These are phyloP conservation scores for Condylostylus longicornis DNA, from an alignment of 1,140 invertebrate genomes.

Conservation along the genomic window DNA sequence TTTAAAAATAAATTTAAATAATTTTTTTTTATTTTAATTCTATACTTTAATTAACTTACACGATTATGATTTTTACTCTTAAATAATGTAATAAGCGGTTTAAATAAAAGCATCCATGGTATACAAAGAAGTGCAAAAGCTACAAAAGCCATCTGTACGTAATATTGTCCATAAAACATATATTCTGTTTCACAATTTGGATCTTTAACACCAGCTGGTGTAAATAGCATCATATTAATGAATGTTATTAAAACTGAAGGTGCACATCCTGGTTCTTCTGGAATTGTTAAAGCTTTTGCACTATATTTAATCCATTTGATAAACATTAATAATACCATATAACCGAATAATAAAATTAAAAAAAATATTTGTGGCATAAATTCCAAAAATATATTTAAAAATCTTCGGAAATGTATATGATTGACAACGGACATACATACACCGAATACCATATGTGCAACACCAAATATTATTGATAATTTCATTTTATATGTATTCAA, in stretches of 20 bases:
- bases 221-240: slow-evolving; percentile 81
- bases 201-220: too few species aligned
- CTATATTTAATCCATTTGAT: slow-evolving; percentile 78
- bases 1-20: neutral
- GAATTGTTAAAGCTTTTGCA: slow-evolving; percentile 32
- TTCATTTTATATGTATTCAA: slow-evolving; percentile 99
- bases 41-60: neutral
- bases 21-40: neutral
- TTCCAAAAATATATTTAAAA: slow-evolving; percentile 70
- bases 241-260: slow-evolving; percentile 80
- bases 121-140: slow-evolving; percentile 65
- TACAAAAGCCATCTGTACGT: slow-evolving; percentile 58
- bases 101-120: slow-evolving; percentile 80
- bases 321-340: slow-evolving; percentile 83
- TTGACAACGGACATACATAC: slow-evolving; percentile 79
- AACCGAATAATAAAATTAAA: slow-evolving; percentile 76
- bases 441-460: slow-evolving; percentile 92
- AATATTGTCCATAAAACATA: slow-evolving; percentile 56
- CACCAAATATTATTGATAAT: slow-evolving; percentile 88
- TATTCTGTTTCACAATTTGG: slow-evolving; percentile 35
- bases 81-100: slow-evolving; percentile 58
- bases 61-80: slow-evolving; percentile 4
- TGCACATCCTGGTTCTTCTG: slow-evolving; percentile 50
- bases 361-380: slow-evolving; percentile 90
- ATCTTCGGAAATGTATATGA: slow-evolving; percentile 64